Evolutionary conservation across 2,888 invertebrate genomes (phyloP).

Genomic region (Micoletzkya japonica): DNA sequence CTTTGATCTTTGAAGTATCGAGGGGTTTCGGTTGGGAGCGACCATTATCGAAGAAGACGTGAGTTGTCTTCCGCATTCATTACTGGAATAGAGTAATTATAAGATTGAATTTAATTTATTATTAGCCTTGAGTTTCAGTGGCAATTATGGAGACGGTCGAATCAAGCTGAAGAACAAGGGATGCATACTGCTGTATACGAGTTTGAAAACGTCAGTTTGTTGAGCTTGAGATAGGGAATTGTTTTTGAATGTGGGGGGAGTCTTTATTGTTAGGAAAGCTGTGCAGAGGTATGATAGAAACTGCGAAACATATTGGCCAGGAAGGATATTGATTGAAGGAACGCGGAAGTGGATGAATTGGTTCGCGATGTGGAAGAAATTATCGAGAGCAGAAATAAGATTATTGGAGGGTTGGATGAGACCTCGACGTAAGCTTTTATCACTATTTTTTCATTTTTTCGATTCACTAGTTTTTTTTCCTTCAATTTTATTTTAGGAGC

Average conservation of each 20-base stretch:
- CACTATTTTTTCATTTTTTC: too few relatives aligned
- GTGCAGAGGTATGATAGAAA: neutral
- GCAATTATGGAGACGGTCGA: neutral
- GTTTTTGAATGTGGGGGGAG: neutral
- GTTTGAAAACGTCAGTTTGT: slow-evolving; percentile 4
- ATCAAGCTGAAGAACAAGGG: slow-evolving; percentile 16
- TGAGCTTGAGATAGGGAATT: neutral
- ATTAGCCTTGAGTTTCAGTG: too few relatives aligned
- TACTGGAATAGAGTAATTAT: too few relatives aligned
- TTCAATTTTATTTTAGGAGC: too few relatives aligned
- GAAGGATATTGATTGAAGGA: slow-evolving; percentile 6
- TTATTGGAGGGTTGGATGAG: slow-evolving; percentile 30
- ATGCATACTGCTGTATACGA: slow-evolving; percentile 16
- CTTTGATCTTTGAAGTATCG: too few relatives aligned
- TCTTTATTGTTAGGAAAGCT: neutral
- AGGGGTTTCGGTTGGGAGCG: too few relatives aligned
- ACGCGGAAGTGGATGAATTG: slow-evolving; percentile 28
- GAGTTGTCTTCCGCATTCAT: too few relatives aligned
- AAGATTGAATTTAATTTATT: too few relatives aligned
- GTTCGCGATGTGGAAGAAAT: slow-evolving; percentile 34
- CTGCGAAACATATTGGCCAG: neutral
- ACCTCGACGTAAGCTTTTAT: too few relatives aligned
- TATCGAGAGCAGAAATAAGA: slow-evolving; percentile 36
- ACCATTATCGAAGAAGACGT: neutral
- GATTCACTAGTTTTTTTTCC: too few relatives aligned